Evolutionary conservation across 2,888 invertebrate species (phyloP).

Genomic region (Drosophila acutilabella): DNA sequence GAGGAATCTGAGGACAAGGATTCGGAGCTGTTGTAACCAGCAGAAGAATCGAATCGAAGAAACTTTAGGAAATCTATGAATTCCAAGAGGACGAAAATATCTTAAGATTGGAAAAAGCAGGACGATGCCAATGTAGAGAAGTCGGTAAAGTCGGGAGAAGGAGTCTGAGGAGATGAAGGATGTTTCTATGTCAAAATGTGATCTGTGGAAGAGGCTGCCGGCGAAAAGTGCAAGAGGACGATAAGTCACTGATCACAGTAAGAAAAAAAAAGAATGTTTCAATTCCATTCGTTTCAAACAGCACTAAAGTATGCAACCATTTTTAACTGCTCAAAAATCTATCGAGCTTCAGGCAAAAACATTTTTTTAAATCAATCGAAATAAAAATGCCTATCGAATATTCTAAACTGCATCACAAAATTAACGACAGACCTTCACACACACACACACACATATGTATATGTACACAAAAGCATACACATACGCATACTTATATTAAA

Average conservation of each 20-base stretch:
- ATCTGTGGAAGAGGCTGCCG: conserved; percentile 84
- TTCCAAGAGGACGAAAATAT: too few relatives aligned
- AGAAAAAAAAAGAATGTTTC: conserved; percentile 1
- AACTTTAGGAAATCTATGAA: too few relatives aligned
- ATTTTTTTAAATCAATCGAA: conserved; percentile 3
- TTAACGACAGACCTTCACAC: conserved; percentile 7
- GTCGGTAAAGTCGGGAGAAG: not conserved
- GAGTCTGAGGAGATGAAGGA: not conserved
- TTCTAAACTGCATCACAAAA: conserved; percentile 9
- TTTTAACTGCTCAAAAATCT: conserved; percentile 42
- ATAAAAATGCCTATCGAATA: conserved; percentile 19
- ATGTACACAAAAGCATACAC: conserved; percentile 10
- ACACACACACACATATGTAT: conserved; percentile 6
- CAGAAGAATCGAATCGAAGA: too few relatives aligned
- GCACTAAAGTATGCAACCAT: not conserved
- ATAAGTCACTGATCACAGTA: not conserved
- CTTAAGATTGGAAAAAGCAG: too few relatives aligned
- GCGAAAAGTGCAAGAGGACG: not conserved
- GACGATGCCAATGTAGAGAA: too few relatives aligned
- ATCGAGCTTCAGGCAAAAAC: not conserved
- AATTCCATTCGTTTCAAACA: conserved; percentile 4
- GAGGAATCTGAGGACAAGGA: not conserved
- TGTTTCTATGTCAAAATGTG: conserved; percentile 85
- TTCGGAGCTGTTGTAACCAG: too few relatives aligned
- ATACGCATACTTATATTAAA: conserved; percentile 2